Evolutionary conservation across 2,888 invertebrate genomes (phyloP).

Genomic region (Trypoxylon attenuatum): DNA sequence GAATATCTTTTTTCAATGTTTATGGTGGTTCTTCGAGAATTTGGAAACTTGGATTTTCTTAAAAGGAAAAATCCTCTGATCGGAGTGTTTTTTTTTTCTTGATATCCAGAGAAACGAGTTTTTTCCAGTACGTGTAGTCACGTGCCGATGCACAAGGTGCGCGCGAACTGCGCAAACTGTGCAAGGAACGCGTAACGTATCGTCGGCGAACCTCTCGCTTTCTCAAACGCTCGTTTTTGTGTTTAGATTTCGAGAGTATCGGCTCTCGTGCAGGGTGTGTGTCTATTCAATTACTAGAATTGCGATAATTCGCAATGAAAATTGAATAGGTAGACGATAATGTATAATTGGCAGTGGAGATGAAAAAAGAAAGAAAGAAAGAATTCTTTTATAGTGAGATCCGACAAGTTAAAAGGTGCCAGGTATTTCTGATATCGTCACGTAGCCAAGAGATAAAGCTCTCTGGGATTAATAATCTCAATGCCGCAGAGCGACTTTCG

Average conservation of each 20-base stretch:
- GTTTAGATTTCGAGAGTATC: too few relatives aligned
- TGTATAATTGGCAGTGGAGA: too few relatives aligned
- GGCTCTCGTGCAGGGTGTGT: too few relatives aligned
- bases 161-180: neutral
- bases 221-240: too few relatives aligned
- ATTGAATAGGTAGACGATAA: neutral
- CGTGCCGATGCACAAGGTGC: constrained; percentile 17
- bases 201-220: constrained; percentile 6
- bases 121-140: constrained; percentile 9
- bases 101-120: neutral
- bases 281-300: constrained; percentile 14
- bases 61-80: too few relatives aligned
- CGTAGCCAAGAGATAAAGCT: constrained; percentile 12
- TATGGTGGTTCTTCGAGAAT: too few relatives aligned
- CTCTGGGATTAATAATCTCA: constrained; percentile 35
- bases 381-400: too few relatives aligned
- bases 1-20: neutral
- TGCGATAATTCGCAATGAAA: neutral
- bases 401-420: too few relatives aligned
- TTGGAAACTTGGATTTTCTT: too few relatives aligned
- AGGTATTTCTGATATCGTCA: constrained; percentile 3
- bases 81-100: too few relatives aligned
- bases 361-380: too few relatives aligned
- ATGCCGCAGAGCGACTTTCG: constrained; percentile 41
- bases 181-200: neutral